Conservation (phyloP, 2,797 vertebrate species). For the Salmo trutta region DNA sequence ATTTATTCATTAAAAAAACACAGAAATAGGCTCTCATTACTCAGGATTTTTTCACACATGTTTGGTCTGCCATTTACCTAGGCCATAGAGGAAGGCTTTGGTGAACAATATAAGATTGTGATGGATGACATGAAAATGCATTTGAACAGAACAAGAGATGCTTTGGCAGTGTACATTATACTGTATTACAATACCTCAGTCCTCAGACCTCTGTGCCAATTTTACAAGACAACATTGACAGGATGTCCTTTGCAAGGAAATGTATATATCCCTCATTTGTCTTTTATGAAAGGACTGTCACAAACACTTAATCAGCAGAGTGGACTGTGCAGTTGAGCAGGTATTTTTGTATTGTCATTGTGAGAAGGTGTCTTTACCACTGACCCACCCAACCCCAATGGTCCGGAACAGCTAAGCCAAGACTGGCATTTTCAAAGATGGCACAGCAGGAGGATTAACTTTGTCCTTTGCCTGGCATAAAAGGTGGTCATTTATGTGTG, state of each 20-base stretch:
- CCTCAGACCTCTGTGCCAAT: conserved; percentile 30
- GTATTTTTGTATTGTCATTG: conserved; percentile 18
- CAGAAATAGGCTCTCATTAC: conserved; percentile 64
- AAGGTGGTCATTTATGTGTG: conserved; percentile 52
- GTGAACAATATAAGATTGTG: conserved; percentile 53
- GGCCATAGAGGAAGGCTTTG: conserved; percentile 53
- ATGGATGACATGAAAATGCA: conserved; percentile 36
- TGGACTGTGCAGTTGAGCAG: conserved; percentile 8
- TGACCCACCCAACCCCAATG: conserved; percentile 55
- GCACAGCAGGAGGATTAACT: conserved; percentile 62
- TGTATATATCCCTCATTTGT: conserved; percentile 22
- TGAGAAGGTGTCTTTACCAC: conserved; percentile 25
- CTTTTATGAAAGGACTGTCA: conserved; percentile 32
- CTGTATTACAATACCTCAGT: conserved; percentile 2
- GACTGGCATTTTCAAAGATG: conserved; percentile 66
- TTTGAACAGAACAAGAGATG: conserved; percentile 49
- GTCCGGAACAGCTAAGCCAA: conserved; percentile 52
- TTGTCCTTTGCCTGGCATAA: conserved; percentile 55
- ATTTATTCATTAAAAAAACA: conserved; percentile 68
- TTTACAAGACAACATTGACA: conserved; percentile 35
- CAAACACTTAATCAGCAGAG: conserved; percentile 13
- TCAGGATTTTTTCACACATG: conserved; percentile 53
- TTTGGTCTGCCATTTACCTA: conserved; percentile 67
- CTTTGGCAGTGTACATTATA: conserved; percentile 21
- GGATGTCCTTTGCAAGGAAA: conserved; percentile 41